These are phyloP conservation scores for Zaprionus ornatus DNA, from an alignment of 1,140 invertebrate species.

Conservation along the genomic window DNA sequence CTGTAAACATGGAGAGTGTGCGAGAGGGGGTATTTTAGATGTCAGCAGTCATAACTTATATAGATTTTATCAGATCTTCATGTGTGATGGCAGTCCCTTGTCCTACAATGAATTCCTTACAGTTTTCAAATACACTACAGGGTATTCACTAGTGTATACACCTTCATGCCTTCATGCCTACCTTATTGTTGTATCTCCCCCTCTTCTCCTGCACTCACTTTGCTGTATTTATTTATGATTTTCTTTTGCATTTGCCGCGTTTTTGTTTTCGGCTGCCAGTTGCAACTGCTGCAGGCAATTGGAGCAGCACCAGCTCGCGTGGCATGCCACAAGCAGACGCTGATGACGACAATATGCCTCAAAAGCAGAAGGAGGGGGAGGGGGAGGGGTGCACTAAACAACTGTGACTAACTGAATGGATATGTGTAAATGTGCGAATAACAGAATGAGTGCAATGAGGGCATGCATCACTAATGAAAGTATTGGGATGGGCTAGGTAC, in stretches of 20 bases:
- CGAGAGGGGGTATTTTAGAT: background rate
- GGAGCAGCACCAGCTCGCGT: constrained; percentile 21
- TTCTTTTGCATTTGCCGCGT: constrained; percentile 19
- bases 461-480: too few relatives aligned
- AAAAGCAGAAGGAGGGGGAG: constrained; percentile 2
- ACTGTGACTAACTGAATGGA: constrained; percentile 2
- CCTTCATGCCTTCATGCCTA: background rate
- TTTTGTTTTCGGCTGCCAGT: constrained; percentile 27
- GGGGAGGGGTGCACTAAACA: constrained; percentile 8
- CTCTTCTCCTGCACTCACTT: background rate
- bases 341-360: constrained; percentile 35
- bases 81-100: too few relatives aligned
- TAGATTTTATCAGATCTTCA: too few relatives aligned
- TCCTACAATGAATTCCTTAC: too few relatives aligned
- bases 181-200: constrained; percentile 6
- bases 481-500: too few relatives aligned
- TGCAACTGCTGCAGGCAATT: constrained; percentile 40
- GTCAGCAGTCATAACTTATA: too few relatives aligned
- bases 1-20: background rate
- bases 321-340: constrained; percentile 49
- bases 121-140: background rate
- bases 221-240: constrained; percentile 39
- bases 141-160: background rate
- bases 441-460: background rate
- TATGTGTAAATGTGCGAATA: constrained; percentile 29